These are phyloP conservation scores for Epinephelus cyanopodus DNA, from an alignment of 2,113 vertebrate species.

Conservation along the genomic window DNA sequence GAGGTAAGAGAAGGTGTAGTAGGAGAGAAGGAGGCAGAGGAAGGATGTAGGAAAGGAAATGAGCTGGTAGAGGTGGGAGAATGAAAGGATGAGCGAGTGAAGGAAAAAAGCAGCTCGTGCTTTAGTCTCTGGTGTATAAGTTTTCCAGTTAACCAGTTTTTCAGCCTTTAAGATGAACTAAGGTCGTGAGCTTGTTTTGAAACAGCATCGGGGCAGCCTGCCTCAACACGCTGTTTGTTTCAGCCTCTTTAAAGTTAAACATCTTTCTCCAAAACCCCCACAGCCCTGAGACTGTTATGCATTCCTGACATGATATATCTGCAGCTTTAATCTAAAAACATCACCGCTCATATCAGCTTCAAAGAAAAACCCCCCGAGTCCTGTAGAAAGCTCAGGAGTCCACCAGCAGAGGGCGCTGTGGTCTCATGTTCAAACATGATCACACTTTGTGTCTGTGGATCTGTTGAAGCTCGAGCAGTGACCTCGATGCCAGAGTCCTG, in stretches of 20 bases:
- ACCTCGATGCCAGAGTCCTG: not conserved
- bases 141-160: not conserved
- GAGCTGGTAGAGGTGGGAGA: not conserved
- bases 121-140: not conserved
- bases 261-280: not conserved
- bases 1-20: not conserved
- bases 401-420: slow-evolving; percentile 32
- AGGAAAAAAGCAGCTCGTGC: not conserved
- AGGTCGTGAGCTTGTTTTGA: not conserved
- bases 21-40: not conserved
- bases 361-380: not conserved
- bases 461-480: not conserved
- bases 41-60: not conserved
- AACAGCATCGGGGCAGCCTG: not conserved
- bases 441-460: not conserved
- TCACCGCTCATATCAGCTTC: not conserved
- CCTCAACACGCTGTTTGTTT: not conserved
- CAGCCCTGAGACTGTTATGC: not conserved
- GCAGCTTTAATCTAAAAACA: not conserved
- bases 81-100: not conserved
- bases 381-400: not conserved
- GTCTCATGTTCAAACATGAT: not conserved
- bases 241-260: not conserved
- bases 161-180: not conserved
- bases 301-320: not conserved